Evolutionary conservation across 2,888 invertebrate species (phyloP), one percentile per base, ranked within the genome.

Genomic region (Caenorhabditis japonica): DNA sequence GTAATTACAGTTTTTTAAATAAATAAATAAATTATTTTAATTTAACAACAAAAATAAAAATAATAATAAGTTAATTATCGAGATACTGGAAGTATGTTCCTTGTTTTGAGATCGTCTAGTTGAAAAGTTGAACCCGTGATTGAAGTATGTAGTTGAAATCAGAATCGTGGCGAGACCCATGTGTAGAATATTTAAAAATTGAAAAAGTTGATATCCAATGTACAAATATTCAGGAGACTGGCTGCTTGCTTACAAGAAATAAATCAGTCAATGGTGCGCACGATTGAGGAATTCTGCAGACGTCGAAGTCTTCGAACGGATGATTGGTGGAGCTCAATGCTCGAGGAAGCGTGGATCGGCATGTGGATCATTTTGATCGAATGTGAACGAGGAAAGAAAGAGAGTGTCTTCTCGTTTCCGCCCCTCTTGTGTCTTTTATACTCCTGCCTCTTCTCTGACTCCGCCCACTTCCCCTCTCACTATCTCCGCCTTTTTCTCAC

Each of bases 91-190:
- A 34, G 15, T 27, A 36, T 56, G 53, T 46, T 64, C 49, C 46
- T 64, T 56, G 27, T 21, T n/a, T 47, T 52, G 47, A 47, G 47
- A 30, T 30, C 30, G n/a, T n/a, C n/a, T n/a, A n/a, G n/a, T n/a
- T 38, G 49, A 39, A n/a, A 19, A 27, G 36, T 17, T 27, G 19
- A 7, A 64, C 64, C 64, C 64, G 64, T 13, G 5, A 10, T 30
- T 10, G 39, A 1, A 15, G 39, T n/a, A n/a, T n/a, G n/a, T 17
- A 15, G 47, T 15, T 51, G 51, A 60, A 51, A 51, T 60, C 39
- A 47, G 62, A 47, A 64, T 64, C 62, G 62, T 62, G 62, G 47
- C 62, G 47, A 55, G 39, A 62, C 62, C 62, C 62, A 62, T 62
- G 44, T 58, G 46, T 21, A 23, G 21, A 38, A 51, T 51, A 53